Evolutionary conservation across 2,888 invertebrate species (phyloP).

Genomic region (Synergus itoensis): DNA sequence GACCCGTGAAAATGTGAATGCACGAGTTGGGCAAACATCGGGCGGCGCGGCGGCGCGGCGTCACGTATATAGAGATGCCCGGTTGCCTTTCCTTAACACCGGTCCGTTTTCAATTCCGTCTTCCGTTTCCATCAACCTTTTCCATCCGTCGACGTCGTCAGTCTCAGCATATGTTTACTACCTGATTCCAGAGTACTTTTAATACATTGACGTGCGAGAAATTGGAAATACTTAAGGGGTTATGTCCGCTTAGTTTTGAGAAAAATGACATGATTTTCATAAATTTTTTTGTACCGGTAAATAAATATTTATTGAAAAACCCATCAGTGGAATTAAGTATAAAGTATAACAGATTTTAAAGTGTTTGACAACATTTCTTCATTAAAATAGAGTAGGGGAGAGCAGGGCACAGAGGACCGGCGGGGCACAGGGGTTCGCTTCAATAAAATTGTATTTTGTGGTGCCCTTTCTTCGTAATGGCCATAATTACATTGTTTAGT

Average conservation of each 20-base stretch:
- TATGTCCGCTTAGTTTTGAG: neutral
- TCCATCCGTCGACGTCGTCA: conserved; percentile 15
- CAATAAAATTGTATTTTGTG: too few relatives aligned
- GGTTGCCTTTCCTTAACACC: conserved; percentile 54
- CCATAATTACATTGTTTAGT: too few relatives aligned
- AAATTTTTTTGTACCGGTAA: too few relatives aligned
- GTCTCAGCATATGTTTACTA: neutral
- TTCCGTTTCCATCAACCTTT: conserved; percentile 47
- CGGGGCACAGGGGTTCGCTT: too few relatives aligned
- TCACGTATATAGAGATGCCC: conserved; percentile 62
- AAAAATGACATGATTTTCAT: neutral
- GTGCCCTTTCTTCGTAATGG: too few relatives aligned
- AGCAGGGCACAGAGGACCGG: too few relatives aligned
- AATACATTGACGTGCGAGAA: neutral
- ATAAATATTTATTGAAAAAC: too few relatives aligned
- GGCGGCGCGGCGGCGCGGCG: conserved; percentile 28
- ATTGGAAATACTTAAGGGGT: conserved; percentile 22
- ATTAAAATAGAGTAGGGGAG: too few relatives aligned
- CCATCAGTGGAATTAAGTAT: too few relatives aligned
- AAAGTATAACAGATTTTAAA: too few relatives aligned
- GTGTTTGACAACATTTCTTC: too few relatives aligned
- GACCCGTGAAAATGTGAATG: conserved; percentile 75
- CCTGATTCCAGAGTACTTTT: neutral
- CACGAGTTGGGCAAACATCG: conserved; percentile 71
- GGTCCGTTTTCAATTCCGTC: conserved; percentile 54